These are phyloP conservation scores for Melanotaenia nigrans DNA, from an alignment of 2,797 vertebrate species.

Conservation along the genomic window DNA sequence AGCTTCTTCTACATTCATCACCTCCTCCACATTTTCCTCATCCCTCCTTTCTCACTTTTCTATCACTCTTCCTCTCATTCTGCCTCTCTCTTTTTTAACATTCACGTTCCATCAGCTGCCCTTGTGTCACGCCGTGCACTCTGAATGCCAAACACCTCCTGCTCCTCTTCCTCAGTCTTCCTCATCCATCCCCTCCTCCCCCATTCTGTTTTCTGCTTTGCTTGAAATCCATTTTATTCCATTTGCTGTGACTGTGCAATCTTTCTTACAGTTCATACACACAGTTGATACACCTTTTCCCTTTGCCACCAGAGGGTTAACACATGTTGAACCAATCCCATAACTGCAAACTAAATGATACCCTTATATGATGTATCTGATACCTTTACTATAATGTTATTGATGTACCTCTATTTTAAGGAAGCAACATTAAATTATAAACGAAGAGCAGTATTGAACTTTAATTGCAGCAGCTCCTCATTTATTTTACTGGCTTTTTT, in stretches of 20 bases:
- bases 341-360: neutral
- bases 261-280: neutral
- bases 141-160: slow-evolving; percentile 54
- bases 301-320: slow-evolving; percentile 27
- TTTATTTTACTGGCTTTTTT: slow-evolving; percentile 40
- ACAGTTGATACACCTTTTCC: neutral
- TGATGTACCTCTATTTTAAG: slow-evolving; percentile 1
- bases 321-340: slow-evolving; percentile 8
- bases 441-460: slow-evolving; percentile 5
- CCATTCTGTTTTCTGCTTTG: neutral
- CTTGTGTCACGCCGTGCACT: slow-evolving; percentile 58
- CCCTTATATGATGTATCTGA: slow-evolving; percentile 14
- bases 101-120: slow-evolving; percentile 70
- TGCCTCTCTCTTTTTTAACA: slow-evolving; percentile 56
- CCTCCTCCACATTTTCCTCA: slow-evolving; percentile 59
- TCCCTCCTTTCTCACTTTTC: slow-evolving; percentile 47
- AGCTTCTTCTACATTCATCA: slow-evolving; percentile 62
- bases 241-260: neutral
- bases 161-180: slow-evolving; percentile 37
- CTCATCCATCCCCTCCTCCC: slow-evolving; percentile 25
- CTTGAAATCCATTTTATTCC: neutral
- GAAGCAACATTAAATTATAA: neutral
- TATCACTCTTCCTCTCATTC: slow-evolving; percentile 37
- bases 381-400: neutral
- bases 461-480: slow-evolving; percentile 33